Base-by-base conservation (phyloP, 2,888 invertebrate genomes). In the Nasonovia ribisnigri region DNA sequence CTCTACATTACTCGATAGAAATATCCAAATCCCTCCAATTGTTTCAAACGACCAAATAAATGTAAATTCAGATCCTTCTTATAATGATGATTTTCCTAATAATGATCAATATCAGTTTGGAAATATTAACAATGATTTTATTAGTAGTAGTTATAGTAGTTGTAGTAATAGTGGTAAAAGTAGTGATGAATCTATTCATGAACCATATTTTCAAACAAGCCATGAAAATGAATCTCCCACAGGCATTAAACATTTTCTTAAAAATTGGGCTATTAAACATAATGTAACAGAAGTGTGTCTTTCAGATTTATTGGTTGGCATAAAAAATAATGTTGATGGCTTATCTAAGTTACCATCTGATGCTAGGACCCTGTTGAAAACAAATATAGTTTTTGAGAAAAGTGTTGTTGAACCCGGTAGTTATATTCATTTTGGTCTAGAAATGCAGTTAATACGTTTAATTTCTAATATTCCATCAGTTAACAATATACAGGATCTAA, bases 221-320 rank as follows among this genome's bases (percentile, higher is more conserved):
- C 29, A 51, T 46, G 46, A 46, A 88, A 95, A 6, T 90, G 77
- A 57, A 42, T n/a, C 67, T 67, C 29, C 84, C 29, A 57, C 67
- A 0, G 91, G 57, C 20, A 67, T 90, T 46, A 67, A 90, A n/a
- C 54, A 90, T 54, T 94, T 94, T 91, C 87, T 94, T 36, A 46
- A 67, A n/a, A 48, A 43, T 20, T 94, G 94, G 94, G 92, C 94
- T 48, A 91, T 94, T 36, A 91, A 94, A n/a, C 90, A 94, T 29
- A 92, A 92, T 87, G 60, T 94, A 51, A 57, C 94, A 43, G 84
- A 89, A 43, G 36, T 84, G 26, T 36, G 86, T 57, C 46, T 94
- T 43, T 60, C 94, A 92, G 91, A 91, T 87, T 92, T 94, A 51
- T 94, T 86, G 48, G 67, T 88, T 87, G 94, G 91, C 24, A 29